phyloP scores from a whole-genome alignment of 2,888 invertebrate genomes.

The Celastrina argiolus region DNA sequence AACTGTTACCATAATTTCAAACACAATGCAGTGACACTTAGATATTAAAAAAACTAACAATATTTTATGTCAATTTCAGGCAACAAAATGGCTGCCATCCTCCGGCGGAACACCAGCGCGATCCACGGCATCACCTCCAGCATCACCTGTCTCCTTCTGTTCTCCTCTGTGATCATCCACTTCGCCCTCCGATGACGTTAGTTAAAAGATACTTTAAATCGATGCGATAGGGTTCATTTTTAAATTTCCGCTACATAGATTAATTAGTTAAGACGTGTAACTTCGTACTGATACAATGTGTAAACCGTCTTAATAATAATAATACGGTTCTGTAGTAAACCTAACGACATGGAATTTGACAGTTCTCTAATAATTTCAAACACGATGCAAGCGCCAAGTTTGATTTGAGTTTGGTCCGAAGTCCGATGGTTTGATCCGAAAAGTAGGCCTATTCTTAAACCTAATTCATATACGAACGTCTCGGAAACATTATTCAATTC shows the following conservation, averaged over 20 bases:
- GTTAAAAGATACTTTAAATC: constrained; percentile 31
- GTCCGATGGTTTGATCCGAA: too few species aligned
- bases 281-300: constrained; percentile 16
- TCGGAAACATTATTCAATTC: too few species aligned
- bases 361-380: too few species aligned
- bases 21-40: too few species aligned
- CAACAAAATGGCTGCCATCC: constrained; percentile 73
- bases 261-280: constrained; percentile 25
- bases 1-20: neutral
- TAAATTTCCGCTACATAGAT: constrained; percentile 27
- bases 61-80: constrained; percentile 42
- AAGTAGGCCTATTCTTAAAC: too few species aligned
- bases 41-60: neutral
- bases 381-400: too few species aligned
- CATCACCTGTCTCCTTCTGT: constrained; percentile 58
- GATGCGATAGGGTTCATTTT: constrained; percentile 29
- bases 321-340: too few species aligned
- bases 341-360: too few species aligned
- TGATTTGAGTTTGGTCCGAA: too few species aligned
- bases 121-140: constrained; percentile 70
- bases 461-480: too few species aligned
- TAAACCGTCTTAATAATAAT: too few species aligned
- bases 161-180: constrained; percentile 59
- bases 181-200: constrained; percentile 70
- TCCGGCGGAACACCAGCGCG: constrained; percentile 70